phyloP scores from a whole-genome alignment of 2,797 vertebrate species.

The Gallirallus australis region DNA sequence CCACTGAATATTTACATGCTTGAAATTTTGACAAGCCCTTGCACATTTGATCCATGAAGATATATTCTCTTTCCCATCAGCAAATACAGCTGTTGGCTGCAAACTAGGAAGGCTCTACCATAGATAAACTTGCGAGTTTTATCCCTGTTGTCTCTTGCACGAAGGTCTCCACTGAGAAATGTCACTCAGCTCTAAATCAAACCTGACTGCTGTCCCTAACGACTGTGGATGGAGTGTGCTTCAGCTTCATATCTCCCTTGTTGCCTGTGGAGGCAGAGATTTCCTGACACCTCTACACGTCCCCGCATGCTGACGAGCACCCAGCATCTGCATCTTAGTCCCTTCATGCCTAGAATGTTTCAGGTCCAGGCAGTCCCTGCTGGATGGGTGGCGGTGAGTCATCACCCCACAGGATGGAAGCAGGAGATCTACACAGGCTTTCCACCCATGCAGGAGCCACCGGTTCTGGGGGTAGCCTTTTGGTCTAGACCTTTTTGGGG shows the following conservation, averaged over 20 bases:
- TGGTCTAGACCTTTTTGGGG: neutral
- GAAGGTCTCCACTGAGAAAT: neutral
- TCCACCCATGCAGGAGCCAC: neutral
- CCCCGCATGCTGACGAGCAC: neutral
- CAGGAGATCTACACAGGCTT: neutral
- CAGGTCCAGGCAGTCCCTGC: neutral
- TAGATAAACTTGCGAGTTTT: neutral
- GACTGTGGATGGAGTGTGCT: accelerated
- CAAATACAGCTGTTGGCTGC: slow-evolving; percentile 3
- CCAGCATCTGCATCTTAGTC: neutral
- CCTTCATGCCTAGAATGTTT: accelerated
- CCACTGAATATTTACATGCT: neutral
- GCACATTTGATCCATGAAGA: neutral
- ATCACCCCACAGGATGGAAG: neutral
- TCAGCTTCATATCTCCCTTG: neutral
- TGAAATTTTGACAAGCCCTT: neutral
- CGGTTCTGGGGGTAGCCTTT: neutral
- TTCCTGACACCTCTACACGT: neutral
- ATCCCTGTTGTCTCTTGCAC: accelerated
- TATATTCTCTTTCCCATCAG: neutral
- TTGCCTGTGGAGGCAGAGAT: accelerated
- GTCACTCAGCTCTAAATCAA: neutral
- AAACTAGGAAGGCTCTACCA: neutral
- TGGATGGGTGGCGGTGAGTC: accelerated
- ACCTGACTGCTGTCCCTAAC: neutral